Percentiles rank a stretch among this genome's conserved stretches.
Conservation (phyloP, 2,888 invertebrate genomes). For the Clepsis dumicolana region DNA sequence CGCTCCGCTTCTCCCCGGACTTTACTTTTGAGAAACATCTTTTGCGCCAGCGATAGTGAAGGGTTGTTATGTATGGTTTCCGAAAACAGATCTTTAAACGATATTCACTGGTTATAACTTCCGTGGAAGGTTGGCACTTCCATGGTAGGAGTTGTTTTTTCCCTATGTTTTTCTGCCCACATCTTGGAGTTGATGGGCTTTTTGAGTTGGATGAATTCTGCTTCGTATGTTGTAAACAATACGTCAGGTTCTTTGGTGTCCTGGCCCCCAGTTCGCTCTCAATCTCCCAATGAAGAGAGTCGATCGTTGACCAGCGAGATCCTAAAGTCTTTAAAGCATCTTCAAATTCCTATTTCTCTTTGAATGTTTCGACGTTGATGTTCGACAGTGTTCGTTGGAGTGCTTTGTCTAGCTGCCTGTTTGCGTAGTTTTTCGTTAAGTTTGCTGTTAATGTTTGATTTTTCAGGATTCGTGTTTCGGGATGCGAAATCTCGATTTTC, state of each 20-base stretch:
- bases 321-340: neutral
- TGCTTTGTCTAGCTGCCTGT: neutral
- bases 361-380: neutral
- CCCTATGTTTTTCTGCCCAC: neutral
- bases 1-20: neutral
- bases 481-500: too few relatives aligned
- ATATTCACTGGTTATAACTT: neutral
- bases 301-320: neutral
- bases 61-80: too few relatives aligned
- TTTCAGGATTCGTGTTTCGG: neutral
- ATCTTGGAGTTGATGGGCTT: slow-evolving; percentile 5
- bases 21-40: neutral
- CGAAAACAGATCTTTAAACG: too few relatives aligned
- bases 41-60: too few relatives aligned
- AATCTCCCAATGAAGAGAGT: neutral
- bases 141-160: neutral
- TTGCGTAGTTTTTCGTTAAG: neutral
- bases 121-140: neutral
- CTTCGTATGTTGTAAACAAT: slow-evolving; percentile 8
- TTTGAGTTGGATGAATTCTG: slow-evolving; percentile 15
- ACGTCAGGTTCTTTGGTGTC: neutral
- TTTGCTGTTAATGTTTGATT: neutral
- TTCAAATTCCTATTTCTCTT: neutral
- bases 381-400: neutral
- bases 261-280: neutral